A percentile compares a stretch with the other conserved stretches of the same genome.
Evolutionary conservation across 2,113 vertebrate genomes (phyloP).

Genomic region (rabbit (Oryctolagus cuniculus)): mOryCun1.1 NC_091432.1:161984001-161984500

Average conservation of each 20-base stretch:
- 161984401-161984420: neutral
- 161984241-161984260: too few relatives aligned
- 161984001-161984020: neutral
- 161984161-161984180: neutral
- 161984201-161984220: too few relatives aligned
- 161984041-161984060: constrained; percentile 2
- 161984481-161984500: neutral
- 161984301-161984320: too few relatives aligned
- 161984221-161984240: too few relatives aligned
- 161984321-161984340: too few relatives aligned
- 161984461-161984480: neutral
- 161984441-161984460: neutral
- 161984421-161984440: neutral
- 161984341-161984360: too few relatives aligned
- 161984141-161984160: neutral
- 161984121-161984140: constrained; percentile 30
- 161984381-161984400: neutral
- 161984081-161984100: neutral
- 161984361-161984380: neutral
- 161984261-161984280: too few relatives aligned
- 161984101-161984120: constrained; percentile 4
- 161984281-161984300: too few relatives aligned
- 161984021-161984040: neutral
- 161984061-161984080: constrained; percentile 2
- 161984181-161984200: neutral